phyloP scores from a whole-genome alignment of 1,140 invertebrate genomes.

The Tetranychus urticae region DNA sequence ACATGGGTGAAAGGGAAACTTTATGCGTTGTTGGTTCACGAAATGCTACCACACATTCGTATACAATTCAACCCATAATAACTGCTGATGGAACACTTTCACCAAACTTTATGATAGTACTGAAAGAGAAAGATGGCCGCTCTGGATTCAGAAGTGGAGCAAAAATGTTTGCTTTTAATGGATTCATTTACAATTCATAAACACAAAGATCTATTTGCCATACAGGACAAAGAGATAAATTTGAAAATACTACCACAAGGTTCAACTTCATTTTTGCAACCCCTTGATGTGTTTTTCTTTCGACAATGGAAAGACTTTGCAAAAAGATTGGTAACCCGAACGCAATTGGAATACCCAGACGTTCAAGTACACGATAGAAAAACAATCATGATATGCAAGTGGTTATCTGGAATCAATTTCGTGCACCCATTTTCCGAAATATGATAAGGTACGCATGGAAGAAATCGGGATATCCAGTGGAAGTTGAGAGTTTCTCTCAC shows the following conservation, averaged over 20 bases:
- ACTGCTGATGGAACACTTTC: background rate
- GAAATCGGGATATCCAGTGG: background rate
- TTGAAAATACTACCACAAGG: background rate
- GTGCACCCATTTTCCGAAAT: background rate
- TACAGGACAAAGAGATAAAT: background rate
- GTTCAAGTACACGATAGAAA: background rate
- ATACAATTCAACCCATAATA: background rate
- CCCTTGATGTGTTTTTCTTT: background rate
- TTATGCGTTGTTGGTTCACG: background rate
- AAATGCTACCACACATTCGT: background rate
- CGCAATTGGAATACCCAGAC: background rate
- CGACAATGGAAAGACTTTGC: background rate
- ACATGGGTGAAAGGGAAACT: background rate
- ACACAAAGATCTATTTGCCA: background rate
- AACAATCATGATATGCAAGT: background rate
- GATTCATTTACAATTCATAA: background rate
- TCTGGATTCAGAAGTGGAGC: background rate
- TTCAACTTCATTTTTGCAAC: background rate
- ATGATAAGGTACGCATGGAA: background rate
- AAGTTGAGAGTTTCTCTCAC: background rate
- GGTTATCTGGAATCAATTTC: background rate
- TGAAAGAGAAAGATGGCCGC: background rate
- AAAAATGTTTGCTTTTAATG: background rate
- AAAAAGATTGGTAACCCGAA: background rate
- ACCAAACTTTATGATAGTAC: background rate